phyloP scores from a whole-genome alignment of 2,888 invertebrate species.

The Dolichopus griseipennis region DNA sequence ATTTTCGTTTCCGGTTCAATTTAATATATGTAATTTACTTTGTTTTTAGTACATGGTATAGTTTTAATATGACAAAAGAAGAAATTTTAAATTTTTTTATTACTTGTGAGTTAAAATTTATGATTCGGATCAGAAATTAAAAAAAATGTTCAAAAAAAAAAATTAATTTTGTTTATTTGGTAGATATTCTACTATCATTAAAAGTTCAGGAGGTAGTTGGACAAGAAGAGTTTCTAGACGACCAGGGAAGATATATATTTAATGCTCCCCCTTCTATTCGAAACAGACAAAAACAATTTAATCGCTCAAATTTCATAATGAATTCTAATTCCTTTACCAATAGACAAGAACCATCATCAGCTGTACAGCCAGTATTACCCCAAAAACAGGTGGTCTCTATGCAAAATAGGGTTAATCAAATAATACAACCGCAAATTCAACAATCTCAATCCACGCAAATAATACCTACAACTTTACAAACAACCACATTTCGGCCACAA shows the following conservation, averaged over 20 bases:
- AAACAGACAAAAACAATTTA: neutral
- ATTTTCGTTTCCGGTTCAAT: too few species aligned
- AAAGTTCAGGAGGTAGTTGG: neutral
- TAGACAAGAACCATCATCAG: neutral
- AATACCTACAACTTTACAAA: neutral
- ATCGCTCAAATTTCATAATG: neutral
- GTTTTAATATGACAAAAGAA: too few species aligned
- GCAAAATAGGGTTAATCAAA: neutral
- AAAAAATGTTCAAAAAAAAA: too few species aligned
- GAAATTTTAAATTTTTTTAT: too few species aligned
- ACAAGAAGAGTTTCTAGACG: neutral
- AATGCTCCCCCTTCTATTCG: neutral
- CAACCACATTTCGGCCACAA: neutral
- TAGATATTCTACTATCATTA: too few species aligned
- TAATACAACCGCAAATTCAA: neutral
- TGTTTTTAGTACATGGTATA: too few species aligned
- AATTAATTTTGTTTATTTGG: too few species aligned
- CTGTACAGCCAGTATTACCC: neutral
- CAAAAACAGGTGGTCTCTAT: neutral
- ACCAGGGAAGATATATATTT: neutral
- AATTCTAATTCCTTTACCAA: neutral
- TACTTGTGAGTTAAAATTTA: too few species aligned
- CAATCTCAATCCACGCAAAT: neutral
- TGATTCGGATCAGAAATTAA: too few species aligned
- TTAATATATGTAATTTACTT: too few species aligned